Conservation (phyloP, 1,140 invertebrate genomes). For the Drosophila ogumai region DNA sequence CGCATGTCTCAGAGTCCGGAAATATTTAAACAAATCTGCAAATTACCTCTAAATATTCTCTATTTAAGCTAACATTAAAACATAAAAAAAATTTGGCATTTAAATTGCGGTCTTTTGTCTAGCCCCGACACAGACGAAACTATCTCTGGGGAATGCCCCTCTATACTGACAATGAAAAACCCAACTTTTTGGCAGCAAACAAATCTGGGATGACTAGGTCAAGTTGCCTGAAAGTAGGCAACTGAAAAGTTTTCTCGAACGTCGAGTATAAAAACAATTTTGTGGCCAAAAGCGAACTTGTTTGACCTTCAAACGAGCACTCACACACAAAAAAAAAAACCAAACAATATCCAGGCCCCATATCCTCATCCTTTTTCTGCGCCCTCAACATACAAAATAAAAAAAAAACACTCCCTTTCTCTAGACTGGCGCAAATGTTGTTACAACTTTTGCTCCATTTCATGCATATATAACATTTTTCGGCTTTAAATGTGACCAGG, state of each 20-base stretch:
- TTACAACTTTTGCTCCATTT: slow-evolving; percentile 76
- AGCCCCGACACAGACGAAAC: background rate
- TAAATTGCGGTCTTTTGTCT: background rate
- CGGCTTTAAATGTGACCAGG: slow-evolving; percentile 15
- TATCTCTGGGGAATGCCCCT: slow-evolving; percentile 7
- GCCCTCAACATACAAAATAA: background rate
- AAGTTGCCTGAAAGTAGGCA: slow-evolving; percentile 56
- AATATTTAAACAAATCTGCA: too few relatives aligned
- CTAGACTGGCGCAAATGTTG: slow-evolving; percentile 54
- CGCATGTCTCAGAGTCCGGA: too few relatives aligned
- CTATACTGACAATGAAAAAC: background rate
- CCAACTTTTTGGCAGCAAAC: slow-evolving; percentile 16
- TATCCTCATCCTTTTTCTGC: slow-evolving; percentile 1
- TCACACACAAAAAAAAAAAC: slow-evolving; percentile 7
- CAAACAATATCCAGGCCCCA: background rate
- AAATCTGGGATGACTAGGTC: slow-evolving; percentile 52
- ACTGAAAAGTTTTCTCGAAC: slow-evolving; percentile 59
- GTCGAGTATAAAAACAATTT: slow-evolving; percentile 53
- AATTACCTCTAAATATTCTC: background rate
- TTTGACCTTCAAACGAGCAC: slow-evolving; percentile 39
- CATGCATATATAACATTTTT: slow-evolving; percentile 55
- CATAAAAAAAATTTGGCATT: background rate
- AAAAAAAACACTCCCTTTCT: slow-evolving; percentile 14
- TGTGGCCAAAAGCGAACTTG: slow-evolving; percentile 23
- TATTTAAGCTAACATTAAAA: background rate